Evolutionary conservation across 23 tunicate genomes (phyloP), one percentile per base, ranked within the genome.

Genomic region (Phallusia fumigata): DNA sequence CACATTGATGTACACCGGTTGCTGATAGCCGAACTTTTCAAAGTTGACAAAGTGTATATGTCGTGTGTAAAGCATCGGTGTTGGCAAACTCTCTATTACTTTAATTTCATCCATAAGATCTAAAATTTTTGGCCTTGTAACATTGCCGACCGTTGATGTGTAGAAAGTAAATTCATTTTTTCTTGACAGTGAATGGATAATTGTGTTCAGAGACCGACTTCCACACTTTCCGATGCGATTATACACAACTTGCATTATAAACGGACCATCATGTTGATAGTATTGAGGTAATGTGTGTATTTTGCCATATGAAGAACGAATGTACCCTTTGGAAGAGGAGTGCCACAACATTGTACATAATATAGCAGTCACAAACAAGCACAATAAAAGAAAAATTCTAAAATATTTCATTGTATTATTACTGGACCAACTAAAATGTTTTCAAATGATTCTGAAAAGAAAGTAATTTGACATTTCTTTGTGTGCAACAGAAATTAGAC

Each of bases 141-240:
- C 76, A 77, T 89, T 94, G 6, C 90, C 83, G 30, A 94, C 74
- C 0, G 77, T 75, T 6, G 98, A 94, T n/a, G 74, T 3, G 79
- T 81, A 89, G 75, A 86, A 90, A 15, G 50, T 58, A 53, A 81
- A 90, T 10, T 77, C 75, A 84, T 95, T 90, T 35, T 51, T 36
- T 30, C 77, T 76, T 16, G 92, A 31, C 24, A 91, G 80, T 10
- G 53, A 34, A 31, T 77, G 3, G 11, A 96, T 85, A 0, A 91
- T 73, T 53, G 65, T 36, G 34, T 87, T 86, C 93, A 96, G 58
- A 13, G 99, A 88, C 30, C 99, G 89, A 53, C 99, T 96, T 28
- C 99, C 99, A 82, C 99, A 96, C 87, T 96, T 96, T 75, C 95
- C 96, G 31, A 96, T 96, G 3, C 99, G 53, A 74, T 96, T 96